Base-by-base conservation (phyloP, 2,888 invertebrate genomes). In the Podotricha telesiphe region DNA sequence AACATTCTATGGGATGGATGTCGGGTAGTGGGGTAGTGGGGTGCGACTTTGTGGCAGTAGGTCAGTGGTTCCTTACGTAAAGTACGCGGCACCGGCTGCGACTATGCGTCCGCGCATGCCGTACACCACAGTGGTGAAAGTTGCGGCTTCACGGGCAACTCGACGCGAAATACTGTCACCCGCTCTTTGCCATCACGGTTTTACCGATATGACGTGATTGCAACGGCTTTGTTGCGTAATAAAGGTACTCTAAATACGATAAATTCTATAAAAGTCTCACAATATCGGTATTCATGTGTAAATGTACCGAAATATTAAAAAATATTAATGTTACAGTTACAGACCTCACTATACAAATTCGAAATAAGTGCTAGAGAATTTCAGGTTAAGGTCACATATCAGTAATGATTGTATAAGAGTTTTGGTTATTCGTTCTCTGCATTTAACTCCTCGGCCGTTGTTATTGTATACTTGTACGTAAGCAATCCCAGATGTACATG, bases 21-120 rank as follows among this genome's bases (percentile, higher is more conserved):
- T 79, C 68, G 80, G 77, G 79, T 79, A 79, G 85, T 84, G 85
- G 80, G 77, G 79, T 79, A 79, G 85, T 84, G 85, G 84, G 83
- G 87, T 84, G 78, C 77, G 73, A 69, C 67, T 83, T 81, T 84
- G 84, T 86, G 91, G 86, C 91, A 91, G 85, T 91, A 90, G 92
- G 92, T 92, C 92, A 91, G 86, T 88, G 86, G 89, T 88, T 86
- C 87, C 89, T 92, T 92, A 89, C 93, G 93, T 91, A 92, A 92
- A 84, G 77, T 79, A 78, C 78, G 82, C 84, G 82, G 81, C 80
- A 79, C 82, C 61, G 61, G 82, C 79, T 81, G 82, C 81, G 77
- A 50, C 20, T 71, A 45, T 80, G 81, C 82, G 79, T 80, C 77
- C 78, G 85, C 71, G 71, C 72, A 71, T 53, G 58, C 71, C 73